Evolutionary conservation across 2,113 vertebrate genomes (phyloP), one percentile per base, ranked within the genome.

Genomic region (Pyrgilauda ruficollis): DNA sequence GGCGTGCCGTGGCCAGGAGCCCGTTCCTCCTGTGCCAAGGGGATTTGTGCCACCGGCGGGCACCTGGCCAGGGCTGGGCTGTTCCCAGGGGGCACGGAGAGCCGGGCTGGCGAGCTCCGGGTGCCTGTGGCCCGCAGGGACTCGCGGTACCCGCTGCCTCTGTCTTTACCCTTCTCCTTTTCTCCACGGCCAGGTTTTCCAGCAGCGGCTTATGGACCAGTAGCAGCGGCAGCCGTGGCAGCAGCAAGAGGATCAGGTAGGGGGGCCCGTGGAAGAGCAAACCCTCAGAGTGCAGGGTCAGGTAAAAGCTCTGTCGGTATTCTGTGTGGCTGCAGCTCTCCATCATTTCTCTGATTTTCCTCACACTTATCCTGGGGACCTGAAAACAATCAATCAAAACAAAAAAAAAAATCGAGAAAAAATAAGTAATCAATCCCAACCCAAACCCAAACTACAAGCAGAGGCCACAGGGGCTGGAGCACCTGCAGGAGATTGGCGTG

Each of bases 241-340:
- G 99, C 99, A 67, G 99, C 99, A 17, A 98, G 99, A 98, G 99
- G 99, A 98, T 99, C 99, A 99, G 99, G 99, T 99, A 99, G 99
- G 99, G 98, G 98, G 98, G 98, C 98, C 98, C 98, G 97, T 95
- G 98, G 98, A 99, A 98, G 98, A 98, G 98, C 98, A 98, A 99
- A 99, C 98, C 98, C 98, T 98, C 98, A 98, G 98, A 99, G 98
- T 98, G 98, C 98, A 98, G 98, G 98, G 98, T 98, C 98, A 99
- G 98, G 98, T 98, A 98, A 99, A 98, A 98, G 98, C 98, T 99
- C 98, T 98, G 99, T 98, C 97, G 98, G 98, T 98, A 98, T 98
- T 98, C 99, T 98, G 91, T 99, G 99, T 99, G 98, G 98, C 99
- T 98, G 98, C 98, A 96, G 98, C 98, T 98, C 98, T 98, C 98